Evolutionary conservation across 2,797 vertebrate genomes (phyloP).

Genomic region (Cottoperca gobio): DNA sequence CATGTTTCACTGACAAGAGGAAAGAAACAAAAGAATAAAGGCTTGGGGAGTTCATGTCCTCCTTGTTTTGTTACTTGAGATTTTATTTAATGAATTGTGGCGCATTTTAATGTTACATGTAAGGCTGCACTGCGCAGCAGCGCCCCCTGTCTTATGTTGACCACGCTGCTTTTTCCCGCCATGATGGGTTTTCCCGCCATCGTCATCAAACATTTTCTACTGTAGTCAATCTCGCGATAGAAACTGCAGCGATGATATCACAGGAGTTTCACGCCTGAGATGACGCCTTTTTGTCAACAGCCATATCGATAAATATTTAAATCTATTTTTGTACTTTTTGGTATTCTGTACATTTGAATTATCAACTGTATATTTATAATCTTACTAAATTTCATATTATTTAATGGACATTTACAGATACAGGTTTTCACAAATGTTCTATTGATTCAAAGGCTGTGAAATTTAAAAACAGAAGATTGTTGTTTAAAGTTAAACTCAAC

Average conservation of each 20-base stretch:
- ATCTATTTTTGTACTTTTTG: neutral
- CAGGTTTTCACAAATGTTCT: too few relatives aligned
- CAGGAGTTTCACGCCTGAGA: too few relatives aligned
- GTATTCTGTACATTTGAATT: neutral
- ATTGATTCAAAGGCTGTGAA: neutral
- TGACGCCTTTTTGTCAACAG: neutral
- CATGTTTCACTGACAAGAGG: neutral
- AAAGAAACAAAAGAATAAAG: rapidly evolving
- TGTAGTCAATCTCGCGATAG: conserved; percentile 63
- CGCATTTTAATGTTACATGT: conserved; percentile 38
- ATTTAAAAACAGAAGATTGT: neutral
- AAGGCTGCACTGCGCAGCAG: conserved; percentile 36
- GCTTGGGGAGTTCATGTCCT: neutral
- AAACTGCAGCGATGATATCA: neutral
- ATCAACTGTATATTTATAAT: neutral
- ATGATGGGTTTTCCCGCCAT: conserved; percentile 79
- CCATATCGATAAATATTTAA: neutral
- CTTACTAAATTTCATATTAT: neutral
- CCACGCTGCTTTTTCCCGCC: conserved; percentile 80
- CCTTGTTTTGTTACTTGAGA: neutral
- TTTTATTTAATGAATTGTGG: conserved; percentile 31
- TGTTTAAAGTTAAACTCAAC: neutral
- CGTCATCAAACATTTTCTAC: conserved; percentile 58
- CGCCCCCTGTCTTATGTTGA: conserved; percentile 62
- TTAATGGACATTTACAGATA: neutral